phyloP scores from a whole-genome alignment of 2,113 vertebrate genomes.

The Brachypodius melanocephalos region DNA sequence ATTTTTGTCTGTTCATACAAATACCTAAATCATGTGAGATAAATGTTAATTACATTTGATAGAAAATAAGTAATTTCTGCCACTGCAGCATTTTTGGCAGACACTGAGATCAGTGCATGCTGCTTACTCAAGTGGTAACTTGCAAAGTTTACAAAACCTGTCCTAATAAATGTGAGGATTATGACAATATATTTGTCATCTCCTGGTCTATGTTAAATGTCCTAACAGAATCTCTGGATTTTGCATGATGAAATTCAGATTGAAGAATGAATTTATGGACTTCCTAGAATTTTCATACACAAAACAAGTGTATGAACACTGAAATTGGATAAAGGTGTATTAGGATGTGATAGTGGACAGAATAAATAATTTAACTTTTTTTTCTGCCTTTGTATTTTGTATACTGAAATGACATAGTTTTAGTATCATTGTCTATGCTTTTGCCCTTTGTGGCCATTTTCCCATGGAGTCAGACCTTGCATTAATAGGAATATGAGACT shows the following conservation, averaged over 20 bases:
- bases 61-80: slow-evolving; percentile 37
- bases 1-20: slow-evolving; percentile 29
- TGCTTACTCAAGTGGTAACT: slow-evolving; percentile 42
- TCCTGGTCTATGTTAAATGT: not conserved
- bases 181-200: slow-evolving; percentile 25
- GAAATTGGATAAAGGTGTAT: not conserved
- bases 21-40: not conserved
- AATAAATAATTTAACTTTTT: not conserved
- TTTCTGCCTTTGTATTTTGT: not conserved
- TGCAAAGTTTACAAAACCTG: slow-evolving; percentile 46
- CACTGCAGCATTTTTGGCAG: slow-evolving; percentile 44
- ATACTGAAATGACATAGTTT: not conserved
- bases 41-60: slow-evolving; percentile 19
- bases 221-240: not conserved
- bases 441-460: not conserved
- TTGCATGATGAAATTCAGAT: not conserved
- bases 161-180: slow-evolving; percentile 34
- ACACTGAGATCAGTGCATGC: not conserved
- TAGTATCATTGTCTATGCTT: not conserved
- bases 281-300: not conserved
- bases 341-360: not conserved
- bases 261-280: not conserved
- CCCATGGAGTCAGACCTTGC: not conserved
- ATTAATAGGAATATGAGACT: not conserved
- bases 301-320: not conserved